Percentiles rank a stretch among this genome's conserved stretches.
These are phyloP conservation scores for Neotoxoptera formosana DNA, from an alignment of 1,140 invertebrate species.

Conservation along the genomic window DNA sequence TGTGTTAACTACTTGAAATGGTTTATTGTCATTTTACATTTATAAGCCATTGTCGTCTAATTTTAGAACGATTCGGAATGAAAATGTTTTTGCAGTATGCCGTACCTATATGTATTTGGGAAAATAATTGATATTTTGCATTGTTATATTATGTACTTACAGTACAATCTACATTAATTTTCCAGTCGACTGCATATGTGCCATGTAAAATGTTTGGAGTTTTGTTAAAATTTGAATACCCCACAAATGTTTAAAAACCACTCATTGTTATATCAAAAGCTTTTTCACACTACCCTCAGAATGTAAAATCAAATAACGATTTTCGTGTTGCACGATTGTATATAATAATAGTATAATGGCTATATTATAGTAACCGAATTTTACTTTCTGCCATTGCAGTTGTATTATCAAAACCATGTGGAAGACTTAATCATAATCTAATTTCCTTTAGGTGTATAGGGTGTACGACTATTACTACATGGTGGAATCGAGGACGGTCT, in stretches of 20 bases:
- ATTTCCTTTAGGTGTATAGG: slow-evolving; percentile 77
- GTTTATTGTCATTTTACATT: not conserved
- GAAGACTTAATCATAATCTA: not conserved
- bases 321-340: not conserved
- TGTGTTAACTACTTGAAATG: not conserved
- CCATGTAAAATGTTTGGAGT: not conserved
- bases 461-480: slow-evolving; percentile 94
- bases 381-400: not conserved
- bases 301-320: not conserved
- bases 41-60: not conserved
- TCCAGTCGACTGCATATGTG: not conserved
- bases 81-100: not conserved
- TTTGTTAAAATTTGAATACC: not conserved
- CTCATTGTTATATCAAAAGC: not conserved
- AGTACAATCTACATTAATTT: slow-evolving; percentile 2
- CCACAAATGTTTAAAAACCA: not conserved
- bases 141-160: slow-evolving; percentile 12
- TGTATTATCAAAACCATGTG: not conserved
- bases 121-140: slow-evolving; percentile 6
- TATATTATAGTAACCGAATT: not conserved
- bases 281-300: not conserved
- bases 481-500: slow-evolving; percentile 92
- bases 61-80: not conserved
- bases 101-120: not conserved
- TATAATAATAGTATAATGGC: not conserved